Base-by-base conservation (phyloP, 2,797 vertebrate species). In the Macropodus opercularis region DNA sequence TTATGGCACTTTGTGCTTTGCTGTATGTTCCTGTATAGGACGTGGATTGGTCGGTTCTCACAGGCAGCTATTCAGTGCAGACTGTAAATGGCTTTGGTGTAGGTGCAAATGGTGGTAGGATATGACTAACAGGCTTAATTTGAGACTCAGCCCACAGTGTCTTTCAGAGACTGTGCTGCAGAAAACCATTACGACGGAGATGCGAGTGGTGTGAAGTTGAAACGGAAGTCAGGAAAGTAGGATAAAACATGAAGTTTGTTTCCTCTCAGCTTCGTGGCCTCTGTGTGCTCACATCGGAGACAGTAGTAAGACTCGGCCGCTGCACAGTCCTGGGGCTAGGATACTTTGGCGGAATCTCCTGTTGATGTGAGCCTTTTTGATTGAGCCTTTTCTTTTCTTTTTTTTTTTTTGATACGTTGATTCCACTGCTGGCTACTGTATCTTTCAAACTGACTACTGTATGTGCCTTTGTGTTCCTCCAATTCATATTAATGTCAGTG, bases 141-240 rank as follows among this genome's bases (percentile, higher is more conserved):
- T 80, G 57, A 69, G 40, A 63, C 63, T 75, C 51, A 69, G 39
- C 60, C 53, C 53, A 53, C 49, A 8, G 43, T 69, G 41, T 78
- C 40, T 80, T 69, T 75, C 21, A 66, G 43, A 65, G 18, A n/a
- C 34, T 56, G 47, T 41, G 34, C 46, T 51, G 53, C 42, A 76
- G 69, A 77, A 66, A 79, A 81, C 62, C 54, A 75, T 75, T 68
- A 64, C 27, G 66, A 72, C 13, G 19, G 60, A 64, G 39, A 41
- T 47, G 38, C 34, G 26, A 43, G 72, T 51, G 58, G 49, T 63
- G 47, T 71, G n/a, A 79, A 81, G 78, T 81, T 80, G 66, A 85
- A 86, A 81, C 83, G 56, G 80, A 85, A 87, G 80, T 79, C 18
- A 39, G 53, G 65, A 76, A 69, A 79, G 58, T 52, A 36, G 10